phyloP scores from a whole-genome alignment of 2,797 vertebrate species.

The Neosalanx taihuensis region DNA sequence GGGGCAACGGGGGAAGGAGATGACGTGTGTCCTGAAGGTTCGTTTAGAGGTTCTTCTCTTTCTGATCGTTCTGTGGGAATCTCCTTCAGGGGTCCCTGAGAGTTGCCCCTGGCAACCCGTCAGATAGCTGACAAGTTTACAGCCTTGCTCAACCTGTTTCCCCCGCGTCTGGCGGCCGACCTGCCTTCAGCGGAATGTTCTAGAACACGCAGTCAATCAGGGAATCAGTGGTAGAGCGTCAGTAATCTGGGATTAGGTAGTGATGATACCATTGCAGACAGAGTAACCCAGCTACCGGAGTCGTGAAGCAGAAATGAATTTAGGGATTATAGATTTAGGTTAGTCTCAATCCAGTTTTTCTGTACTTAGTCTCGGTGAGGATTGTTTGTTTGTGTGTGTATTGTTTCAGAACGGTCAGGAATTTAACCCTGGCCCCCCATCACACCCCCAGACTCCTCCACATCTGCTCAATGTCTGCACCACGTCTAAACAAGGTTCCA shows the following conservation, averaged over 20 bases:
- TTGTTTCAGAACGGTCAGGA: background rate
- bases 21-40: background rate
- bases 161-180: background rate
- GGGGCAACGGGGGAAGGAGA: background rate
- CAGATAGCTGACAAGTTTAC: background rate
- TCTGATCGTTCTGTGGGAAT: too few relatives aligned
- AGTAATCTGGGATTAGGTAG: constrained; percentile 48
- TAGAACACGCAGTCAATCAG: background rate
- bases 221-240: constrained; percentile 29
- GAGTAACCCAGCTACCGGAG: constrained; percentile 12
- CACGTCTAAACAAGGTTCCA: background rate
- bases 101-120: too few relatives aligned
- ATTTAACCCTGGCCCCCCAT: background rate
- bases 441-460: background rate
- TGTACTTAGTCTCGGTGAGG: background rate
- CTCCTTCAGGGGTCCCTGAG: too few relatives aligned
- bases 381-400: background rate
- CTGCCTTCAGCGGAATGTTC: background rate
- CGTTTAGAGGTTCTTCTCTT: too few relatives aligned
- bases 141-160: constrained; percentile 20
- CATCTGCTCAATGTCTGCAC: background rate
- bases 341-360: constrained; percentile 26
- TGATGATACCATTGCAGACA: constrained; percentile 31
- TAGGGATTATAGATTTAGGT: constrained; percentile 31
- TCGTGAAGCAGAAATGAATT: constrained; percentile 14